Evolutionary conservation across 2,113 vertebrate species (phyloP).

Genomic region (Hippopotamus amphibius): DNA sequence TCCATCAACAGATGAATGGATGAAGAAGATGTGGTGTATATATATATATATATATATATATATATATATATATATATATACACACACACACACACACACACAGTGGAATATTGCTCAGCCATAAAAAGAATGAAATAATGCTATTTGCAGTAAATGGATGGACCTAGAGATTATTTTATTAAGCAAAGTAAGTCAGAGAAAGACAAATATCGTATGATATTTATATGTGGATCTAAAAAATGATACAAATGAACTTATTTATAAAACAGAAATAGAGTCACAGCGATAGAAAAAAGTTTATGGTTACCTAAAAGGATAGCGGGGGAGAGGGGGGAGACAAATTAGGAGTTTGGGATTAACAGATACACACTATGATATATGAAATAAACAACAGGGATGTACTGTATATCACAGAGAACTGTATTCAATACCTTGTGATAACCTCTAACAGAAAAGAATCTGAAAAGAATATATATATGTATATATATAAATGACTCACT

Average conservation of each 20-base stretch:
- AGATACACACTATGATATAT: neutral
- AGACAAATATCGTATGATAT: neutral
- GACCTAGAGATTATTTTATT: neutral
- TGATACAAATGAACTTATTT: neutral
- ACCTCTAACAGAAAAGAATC: neutral
- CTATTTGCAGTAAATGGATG: neutral
- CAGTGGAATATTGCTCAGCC: neutral
- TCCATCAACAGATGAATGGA: neutral
- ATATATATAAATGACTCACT: neutral
- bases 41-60: no score
- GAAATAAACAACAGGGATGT: neutral
- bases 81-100: neutral
- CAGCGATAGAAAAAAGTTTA: neutral
- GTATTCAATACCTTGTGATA: neutral
- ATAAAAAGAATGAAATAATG: neutral
- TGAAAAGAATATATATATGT: neutral
- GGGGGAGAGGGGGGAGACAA: neutral
- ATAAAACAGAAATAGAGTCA: neutral
- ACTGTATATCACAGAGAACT: neutral
- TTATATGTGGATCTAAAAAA: neutral
- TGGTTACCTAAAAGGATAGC: neutral
- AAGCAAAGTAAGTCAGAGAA: neutral
- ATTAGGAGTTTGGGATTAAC: neutral
- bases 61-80: no score
- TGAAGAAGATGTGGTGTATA: neutral